Conservation (phyloP, 2,113 vertebrate genomes). For the Heliornis fulica region DNA sequence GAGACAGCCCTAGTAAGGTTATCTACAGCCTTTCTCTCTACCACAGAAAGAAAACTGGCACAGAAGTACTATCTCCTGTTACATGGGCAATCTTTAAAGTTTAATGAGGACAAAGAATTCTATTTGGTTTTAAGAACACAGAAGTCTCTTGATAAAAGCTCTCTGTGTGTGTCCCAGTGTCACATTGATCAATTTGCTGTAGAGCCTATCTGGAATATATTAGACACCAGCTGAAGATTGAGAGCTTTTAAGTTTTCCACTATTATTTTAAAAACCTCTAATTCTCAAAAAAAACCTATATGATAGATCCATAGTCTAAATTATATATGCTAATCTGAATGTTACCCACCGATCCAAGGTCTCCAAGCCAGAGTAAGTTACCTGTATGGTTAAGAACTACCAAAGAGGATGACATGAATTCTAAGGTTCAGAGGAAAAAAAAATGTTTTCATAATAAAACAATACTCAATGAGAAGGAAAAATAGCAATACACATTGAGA, state of each 20-base stretch:
- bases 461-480: neutral
- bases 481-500: neutral
- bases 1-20: neutral
- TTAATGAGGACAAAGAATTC: constrained; percentile 55
- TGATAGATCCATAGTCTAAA: neutral
- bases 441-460: neutral
- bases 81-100: neutral
- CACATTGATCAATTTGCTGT: neutral
- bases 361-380: neutral
- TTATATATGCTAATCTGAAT: neutral
- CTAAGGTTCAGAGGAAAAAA: neutral
- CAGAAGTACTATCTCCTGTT: neutral
- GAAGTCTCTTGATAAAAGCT: neutral
- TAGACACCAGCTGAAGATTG: neutral
- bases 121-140: constrained; percentile 40
- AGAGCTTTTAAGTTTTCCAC: neutral
- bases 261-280: neutral
- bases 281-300: neutral
- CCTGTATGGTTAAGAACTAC: neutral
- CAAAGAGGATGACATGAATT: neutral
- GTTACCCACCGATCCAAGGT: neutral
- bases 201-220: neutral
- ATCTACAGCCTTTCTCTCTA: neutral
- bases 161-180: neutral
- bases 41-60: neutral